Conservation (phyloP, 1,140 invertebrate species). For the Diplogasteroides magnus region DNA sequence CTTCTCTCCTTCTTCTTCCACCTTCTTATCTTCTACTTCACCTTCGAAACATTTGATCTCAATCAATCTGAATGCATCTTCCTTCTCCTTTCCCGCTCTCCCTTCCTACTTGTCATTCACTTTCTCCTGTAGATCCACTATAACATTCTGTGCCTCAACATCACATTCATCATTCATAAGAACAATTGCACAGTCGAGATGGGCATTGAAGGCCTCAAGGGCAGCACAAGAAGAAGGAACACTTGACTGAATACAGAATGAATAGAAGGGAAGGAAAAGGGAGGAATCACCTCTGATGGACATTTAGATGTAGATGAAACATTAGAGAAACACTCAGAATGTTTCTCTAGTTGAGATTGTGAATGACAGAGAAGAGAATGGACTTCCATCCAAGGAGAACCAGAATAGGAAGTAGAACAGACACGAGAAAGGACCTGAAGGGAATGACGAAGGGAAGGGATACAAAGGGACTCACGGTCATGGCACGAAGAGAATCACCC, state of each 20-base stretch:
- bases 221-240: constrained; percentile 36
- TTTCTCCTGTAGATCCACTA: constrained; percentile 43
- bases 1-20: constrained; percentile 7
- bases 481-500: background rate
- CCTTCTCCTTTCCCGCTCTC: background rate
- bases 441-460: no score
- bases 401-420: background rate
- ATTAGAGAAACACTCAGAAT: background rate
- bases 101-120: background rate
- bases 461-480: background rate
- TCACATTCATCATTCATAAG: constrained; percentile 46
- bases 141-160: constrained; percentile 46
- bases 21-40: constrained; percentile 11
- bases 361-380: constrained; percentile 9
- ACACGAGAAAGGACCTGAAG: background rate
- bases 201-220: constrained; percentile 46
- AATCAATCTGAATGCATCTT: constrained; percentile 45
- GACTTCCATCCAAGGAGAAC: background rate
- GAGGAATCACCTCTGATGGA: background rate
- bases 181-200: constrained; percentile 45
- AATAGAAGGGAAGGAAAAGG: background rate
- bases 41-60: constrained; percentile 41
- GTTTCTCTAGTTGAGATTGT: constrained; percentile 25
- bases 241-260: background rate
- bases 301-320: background rate